These are phyloP conservation scores for Dolichallabes microphthalmus DNA, from an alignment of 2,113 vertebrate genomes.

Conservation along the genomic window DNA sequence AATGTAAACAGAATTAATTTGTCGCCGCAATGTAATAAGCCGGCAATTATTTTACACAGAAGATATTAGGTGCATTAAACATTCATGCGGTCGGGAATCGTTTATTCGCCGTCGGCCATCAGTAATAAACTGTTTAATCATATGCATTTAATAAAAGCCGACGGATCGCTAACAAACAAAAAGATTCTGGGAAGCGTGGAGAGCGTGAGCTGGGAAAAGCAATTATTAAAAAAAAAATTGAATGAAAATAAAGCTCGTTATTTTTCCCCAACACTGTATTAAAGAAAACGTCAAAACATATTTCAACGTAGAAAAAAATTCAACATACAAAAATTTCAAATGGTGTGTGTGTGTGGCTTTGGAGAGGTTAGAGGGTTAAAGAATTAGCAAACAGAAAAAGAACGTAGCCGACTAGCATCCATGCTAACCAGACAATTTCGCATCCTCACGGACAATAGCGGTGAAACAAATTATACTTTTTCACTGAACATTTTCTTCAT, in stretches of 20 bases:
- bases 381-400: not conserved
- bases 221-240: not conserved
- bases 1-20: conserved; percentile 49
- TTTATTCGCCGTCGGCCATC: conserved; percentile 29
- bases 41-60: conserved; percentile 39
- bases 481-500: not conserved
- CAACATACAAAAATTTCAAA: too few species aligned
- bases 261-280: not conserved
- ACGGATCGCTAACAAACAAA: conserved; percentile 35
- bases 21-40: conserved; percentile 31
- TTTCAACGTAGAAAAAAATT: not conserved
- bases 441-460: not conserved
- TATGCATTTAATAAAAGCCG: conserved; percentile 40
- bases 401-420: not conserved
- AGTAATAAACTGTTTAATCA: conserved; percentile 45
- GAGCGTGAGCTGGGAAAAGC: not conserved
- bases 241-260: not conserved
- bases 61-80: conserved; percentile 51
- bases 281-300: not conserved
- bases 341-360: too few species aligned
- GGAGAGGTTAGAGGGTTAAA: not conserved
- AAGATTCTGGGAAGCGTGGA: not conserved
- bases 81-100: conserved; percentile 44
- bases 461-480: too few species aligned
- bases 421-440: not conserved